Evolutionary conservation across 2,797 vertebrate genomes (phyloP), one percentile per base, ranked within the genome.

Genomic region (Ataeniobius toweri): DNA sequence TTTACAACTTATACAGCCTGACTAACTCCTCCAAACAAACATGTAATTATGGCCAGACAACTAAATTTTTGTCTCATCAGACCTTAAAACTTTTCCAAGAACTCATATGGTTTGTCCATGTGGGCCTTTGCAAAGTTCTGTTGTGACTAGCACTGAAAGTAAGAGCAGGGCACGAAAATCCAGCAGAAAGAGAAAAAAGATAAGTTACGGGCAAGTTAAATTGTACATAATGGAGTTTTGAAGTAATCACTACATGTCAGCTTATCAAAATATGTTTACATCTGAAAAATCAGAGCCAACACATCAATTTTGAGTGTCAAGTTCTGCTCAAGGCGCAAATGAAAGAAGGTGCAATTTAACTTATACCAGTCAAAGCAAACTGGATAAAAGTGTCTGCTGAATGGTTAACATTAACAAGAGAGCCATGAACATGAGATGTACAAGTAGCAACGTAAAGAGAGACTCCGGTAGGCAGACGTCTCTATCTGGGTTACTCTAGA

Each of bases 401-500:
- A 58, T 46, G 56, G n/a, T 22, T 79, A 71, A 65, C 68, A 78
- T 28, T 44, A 63, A 55, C 48, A 55, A 76, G 65, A 69, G 31
- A 72, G 46, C 5, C n/a, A 36, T 12, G 73, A 82, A 73, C 71
- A 74, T 74, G 10, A 75, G 71, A 86, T 77, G 73, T 77, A 73
- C n/a, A 68, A 73, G 78, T 39, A 82, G 72, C 59, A 70, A 74
- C 10, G 6, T 63, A 72, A 28, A 78, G 51, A 86, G 86, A 83
- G 84, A 91, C 86, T 91, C 85, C 85, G 85, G 88, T 86, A 83
- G 87, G 83, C 81, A 92, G 89, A 88, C 50, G 48, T 82, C 78
- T 90, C 1, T 93, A 94, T 93, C 91, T 95, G 90, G 94, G 93
- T 94, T 95, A 93, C 91, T 89, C 90, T 83, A 91, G 85, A 89